Evolutionary conservation across 2,888 invertebrate genomes (phyloP), one percentile per base, ranked within the genome.

Genomic region (Sylvicola fuscatus): DNA sequence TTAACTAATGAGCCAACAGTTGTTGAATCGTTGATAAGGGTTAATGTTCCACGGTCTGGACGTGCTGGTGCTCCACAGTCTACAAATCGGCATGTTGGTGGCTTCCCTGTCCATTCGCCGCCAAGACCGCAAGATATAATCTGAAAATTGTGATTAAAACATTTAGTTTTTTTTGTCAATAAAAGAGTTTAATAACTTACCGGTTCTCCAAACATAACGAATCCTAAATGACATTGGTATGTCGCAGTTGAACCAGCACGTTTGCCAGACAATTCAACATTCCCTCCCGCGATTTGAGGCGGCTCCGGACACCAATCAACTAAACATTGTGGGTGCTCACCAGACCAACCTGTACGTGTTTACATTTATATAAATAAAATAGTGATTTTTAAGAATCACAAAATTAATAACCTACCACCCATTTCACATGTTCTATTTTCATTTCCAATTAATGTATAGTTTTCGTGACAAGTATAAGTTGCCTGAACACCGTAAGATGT

Each of bases 291-390:
- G 2, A 86, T 75, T 26, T 67, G 64, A 1, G 78, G 78, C 1
- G 87, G 84, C 41, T 81, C 80, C 0, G 83, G 79, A 52, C 89
- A 89, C 86, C 87, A 77, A 57, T 84, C 76, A 50, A 80, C 82
- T 33, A 84, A 59, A 53, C 87, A 89, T 46, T 76, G 72, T 0
- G 87, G 83, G 6, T 76, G 66, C 37, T 72, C 70, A 0, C 79
- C 81, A 32, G 70, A 72, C 87, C 87, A 87, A 1, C 78, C 21
- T 21, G 21, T n/a, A n/a, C n/a, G n/a, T n/a, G n/a, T n/a, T n/a
- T n/a, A n/a, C n/a, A n/a, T n/a, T n/a, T n/a, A 21, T 21, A 6
- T 21, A 21, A 21, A 21, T 21, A 8, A 21, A 21, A 21, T 21
- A 21, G 8, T 21, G 21, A 21, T 21, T 21, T 4, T 21, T 21